Evolutionary conservation across 2,888 invertebrate species (phyloP), one percentile per base, ranked within the genome.

Genomic region (Galeopsomyia nigrocyanea): DNA sequence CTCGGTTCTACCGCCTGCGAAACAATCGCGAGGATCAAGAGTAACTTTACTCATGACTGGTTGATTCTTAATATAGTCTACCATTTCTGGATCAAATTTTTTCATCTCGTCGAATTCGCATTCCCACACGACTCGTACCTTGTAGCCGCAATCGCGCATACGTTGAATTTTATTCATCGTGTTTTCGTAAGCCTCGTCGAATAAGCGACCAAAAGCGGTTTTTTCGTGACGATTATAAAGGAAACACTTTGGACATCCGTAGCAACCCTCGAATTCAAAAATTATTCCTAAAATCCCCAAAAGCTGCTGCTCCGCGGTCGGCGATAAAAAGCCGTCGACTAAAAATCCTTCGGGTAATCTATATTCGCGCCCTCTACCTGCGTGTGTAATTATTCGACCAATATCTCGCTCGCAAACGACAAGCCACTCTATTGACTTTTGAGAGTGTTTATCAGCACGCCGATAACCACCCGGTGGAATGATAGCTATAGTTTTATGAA

Each of bases 1-100:
- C 57, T 75, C 78, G 6, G 80, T 80, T 13, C 81, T 72, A 16
- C 80, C 82, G 9, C 80, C 80, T 66, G 74, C 80, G 67, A 81
- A 81, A 1, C 77, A 76, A 67, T 80, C 63, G 14, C 17, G 53
- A 7, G 53, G 53, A 17, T 53, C 17, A 14, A 53, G 17, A 14
- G 9, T 53, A 7, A 53, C 53, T 9, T 17, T 53, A 53, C n/a
- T 53, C 10, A 53, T n/a, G n/a, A 9, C 7, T 13, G 58, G 19
- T 6, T 58, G 58, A 39, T 39, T 5, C 9, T 7, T 6, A 6
- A 58, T 7, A 17, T 17, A 58, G 6, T 10, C 14, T 17, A 16
- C 5, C 16, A 58, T 26, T 39, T 58, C 58, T 1, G 16, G 17
- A 21, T 72, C 39, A 17, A 66, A n/a, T 47, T 49, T 13, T 3